Evolutionary conservation across 2,797 vertebrate species (phyloP).

Genomic region (Knipowitschia caucasica): DNA sequence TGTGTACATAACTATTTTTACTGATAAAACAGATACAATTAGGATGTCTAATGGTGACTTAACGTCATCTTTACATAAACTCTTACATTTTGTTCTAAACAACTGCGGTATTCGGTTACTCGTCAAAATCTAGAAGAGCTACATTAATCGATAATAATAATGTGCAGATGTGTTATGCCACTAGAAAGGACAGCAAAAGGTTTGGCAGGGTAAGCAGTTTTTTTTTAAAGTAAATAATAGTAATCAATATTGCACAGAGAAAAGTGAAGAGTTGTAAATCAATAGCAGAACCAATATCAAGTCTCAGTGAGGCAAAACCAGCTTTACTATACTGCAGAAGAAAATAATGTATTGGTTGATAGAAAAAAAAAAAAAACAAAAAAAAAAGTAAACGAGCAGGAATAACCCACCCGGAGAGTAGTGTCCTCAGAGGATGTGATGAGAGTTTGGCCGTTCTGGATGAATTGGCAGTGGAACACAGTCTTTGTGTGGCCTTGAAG

Average conservation of each 20-base stretch:
- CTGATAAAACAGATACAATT: too few species aligned
- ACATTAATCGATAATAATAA: too few species aligned
- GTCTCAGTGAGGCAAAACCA: constrained; percentile 13
- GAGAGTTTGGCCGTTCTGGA: constrained; percentile 75
- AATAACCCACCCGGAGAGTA: constrained; percentile 70
- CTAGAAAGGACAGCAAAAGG: too few species aligned
- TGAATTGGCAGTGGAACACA: constrained; percentile 85
- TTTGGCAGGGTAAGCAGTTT: constrained; percentile 45
- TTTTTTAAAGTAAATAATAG: constrained; percentile 48
- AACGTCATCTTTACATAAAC: too few species aligned
- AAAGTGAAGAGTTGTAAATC: constrained; percentile 26
- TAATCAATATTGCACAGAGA: too few species aligned
- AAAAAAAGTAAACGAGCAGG: background rate
- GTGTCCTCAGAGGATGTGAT: constrained; percentile 88
- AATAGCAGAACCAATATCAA: constrained; percentile 31
- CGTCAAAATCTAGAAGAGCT: too few species aligned
- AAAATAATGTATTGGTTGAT: background rate
- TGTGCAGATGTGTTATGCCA: too few species aligned
- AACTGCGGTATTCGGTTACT: too few species aligned
- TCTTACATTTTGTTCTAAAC: too few species aligned
- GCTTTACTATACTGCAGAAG: constrained; percentile 3
- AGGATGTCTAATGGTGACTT: too few species aligned
- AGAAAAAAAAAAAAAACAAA: too few species aligned
- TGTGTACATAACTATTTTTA: too few species aligned
- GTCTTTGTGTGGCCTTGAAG: constrained; percentile 76